Conservation (phyloP, 2,113 vertebrate genomes). For the Passer montanus region DNA sequence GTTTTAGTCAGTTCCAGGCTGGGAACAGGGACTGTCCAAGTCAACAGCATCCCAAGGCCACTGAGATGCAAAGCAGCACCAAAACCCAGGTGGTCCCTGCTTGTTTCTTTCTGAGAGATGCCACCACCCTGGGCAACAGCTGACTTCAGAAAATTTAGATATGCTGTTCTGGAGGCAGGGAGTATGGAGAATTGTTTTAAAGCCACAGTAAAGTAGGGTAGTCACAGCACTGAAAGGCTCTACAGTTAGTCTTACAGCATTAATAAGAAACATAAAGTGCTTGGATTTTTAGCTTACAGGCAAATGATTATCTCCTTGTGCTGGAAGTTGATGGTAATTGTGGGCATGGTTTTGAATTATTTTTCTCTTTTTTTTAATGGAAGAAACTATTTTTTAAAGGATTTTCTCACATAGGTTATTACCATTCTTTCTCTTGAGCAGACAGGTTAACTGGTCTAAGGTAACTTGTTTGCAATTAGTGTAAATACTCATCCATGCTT, state of each 20-base stretch:
- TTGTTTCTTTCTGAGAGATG: not conserved
- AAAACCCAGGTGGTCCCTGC: not conserved
- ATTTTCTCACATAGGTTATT: not conserved
- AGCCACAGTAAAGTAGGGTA: not conserved
- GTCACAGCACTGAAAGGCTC: not conserved
- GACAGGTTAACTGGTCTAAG: not conserved
- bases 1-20: not conserved
- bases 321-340: constrained; percentile 15
- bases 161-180: not conserved
- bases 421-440: not conserved
- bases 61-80: not conserved
- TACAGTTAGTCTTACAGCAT: not conserved
- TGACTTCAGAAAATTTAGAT: not conserved
- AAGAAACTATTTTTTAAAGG: not conserved
- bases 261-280: not conserved
- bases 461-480: not conserved
- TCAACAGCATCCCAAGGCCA: not conserved
- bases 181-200: not conserved
- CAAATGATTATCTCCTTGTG: constrained; percentile 28
- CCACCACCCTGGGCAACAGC: too few relatives aligned
- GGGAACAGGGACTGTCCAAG: not conserved
- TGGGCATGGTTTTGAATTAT: not conserved
- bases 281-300: constrained; percentile 10
- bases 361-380: not conserved
- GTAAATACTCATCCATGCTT: not conserved